These are phyloP conservation scores for Acrocephalus arundinaceus DNA, from an alignment of 2,113 vertebrate genomes.

Conservation along the genomic window DNA sequence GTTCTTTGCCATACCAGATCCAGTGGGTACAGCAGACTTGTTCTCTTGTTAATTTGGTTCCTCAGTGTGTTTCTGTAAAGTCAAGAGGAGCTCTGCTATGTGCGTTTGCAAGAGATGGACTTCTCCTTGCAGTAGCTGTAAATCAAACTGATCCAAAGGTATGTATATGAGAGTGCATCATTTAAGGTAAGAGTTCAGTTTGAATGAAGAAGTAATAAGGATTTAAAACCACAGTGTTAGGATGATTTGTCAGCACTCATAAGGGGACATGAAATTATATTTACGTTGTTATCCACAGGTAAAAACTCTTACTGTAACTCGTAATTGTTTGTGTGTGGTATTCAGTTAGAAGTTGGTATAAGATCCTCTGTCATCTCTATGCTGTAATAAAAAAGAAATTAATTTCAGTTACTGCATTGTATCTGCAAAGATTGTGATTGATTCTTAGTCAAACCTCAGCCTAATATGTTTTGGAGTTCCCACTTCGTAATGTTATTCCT, in stretches of 20 bases:
- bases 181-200: background rate
- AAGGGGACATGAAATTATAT: background rate
- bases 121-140: constrained; percentile 81
- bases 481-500: background rate
- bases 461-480: background rate
- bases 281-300: background rate
- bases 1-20: constrained; percentile 75
- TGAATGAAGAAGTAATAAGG: background rate
- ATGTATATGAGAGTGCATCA: background rate
- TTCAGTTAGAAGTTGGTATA: background rate
- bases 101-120: constrained; percentile 86
- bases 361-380: background rate
- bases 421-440: background rate
- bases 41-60: constrained; percentile 73
- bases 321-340: background rate
- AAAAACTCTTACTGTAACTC: background rate
- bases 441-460: background rate
- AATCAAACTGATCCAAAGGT: constrained; percentile 93
- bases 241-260: background rate
- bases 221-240: background rate
- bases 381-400: background rate
- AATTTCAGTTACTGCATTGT: background rate
- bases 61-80: constrained; percentile 83
- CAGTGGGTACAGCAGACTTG: constrained; percentile 83
- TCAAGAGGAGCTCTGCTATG: constrained; percentile 88